Percentiles rank a stretch among this genome's conserved stretches.
Evolutionary conservation across 2,113 vertebrate species (phyloP).

Genomic region (Podocnemis expansa): DNA sequence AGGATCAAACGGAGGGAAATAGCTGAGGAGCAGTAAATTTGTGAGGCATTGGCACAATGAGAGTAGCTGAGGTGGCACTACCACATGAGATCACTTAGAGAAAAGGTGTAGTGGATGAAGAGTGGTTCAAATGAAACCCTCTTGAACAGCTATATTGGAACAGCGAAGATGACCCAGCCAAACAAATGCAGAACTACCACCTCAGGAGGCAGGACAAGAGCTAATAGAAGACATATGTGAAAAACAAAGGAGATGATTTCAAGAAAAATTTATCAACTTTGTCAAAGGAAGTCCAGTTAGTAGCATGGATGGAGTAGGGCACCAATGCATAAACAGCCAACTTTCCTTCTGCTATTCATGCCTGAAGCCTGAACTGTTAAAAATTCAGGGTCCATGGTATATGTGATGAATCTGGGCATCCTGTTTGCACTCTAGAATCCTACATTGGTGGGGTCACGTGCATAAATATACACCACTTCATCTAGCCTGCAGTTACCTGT

Average conservation of each 20-base stretch:
- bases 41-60: background rate
- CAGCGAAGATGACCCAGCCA: background rate
- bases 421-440: background rate
- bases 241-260: background rate
- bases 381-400: background rate
- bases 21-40: background rate
- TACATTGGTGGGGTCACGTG: background rate
- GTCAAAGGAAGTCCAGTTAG: background rate
- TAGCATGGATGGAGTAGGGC: background rate
- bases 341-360: background rate
- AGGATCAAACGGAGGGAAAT: too few relatives aligned
- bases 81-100: background rate
- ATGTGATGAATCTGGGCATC: background rate
- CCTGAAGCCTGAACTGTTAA: background rate
- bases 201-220: background rate
- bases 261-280: background rate
- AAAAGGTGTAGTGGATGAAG: background rate
- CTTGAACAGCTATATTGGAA: accelerated
- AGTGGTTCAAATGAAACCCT: background rate
- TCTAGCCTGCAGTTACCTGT: too few relatives aligned
- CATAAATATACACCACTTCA: background rate
- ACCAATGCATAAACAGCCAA: background rate
- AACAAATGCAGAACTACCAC: background rate
- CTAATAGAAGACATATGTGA: background rate
- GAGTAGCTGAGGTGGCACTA: background rate